Conservation (phyloP, 1,140 invertebrate genomes). For the Augochlora pura region DNA sequence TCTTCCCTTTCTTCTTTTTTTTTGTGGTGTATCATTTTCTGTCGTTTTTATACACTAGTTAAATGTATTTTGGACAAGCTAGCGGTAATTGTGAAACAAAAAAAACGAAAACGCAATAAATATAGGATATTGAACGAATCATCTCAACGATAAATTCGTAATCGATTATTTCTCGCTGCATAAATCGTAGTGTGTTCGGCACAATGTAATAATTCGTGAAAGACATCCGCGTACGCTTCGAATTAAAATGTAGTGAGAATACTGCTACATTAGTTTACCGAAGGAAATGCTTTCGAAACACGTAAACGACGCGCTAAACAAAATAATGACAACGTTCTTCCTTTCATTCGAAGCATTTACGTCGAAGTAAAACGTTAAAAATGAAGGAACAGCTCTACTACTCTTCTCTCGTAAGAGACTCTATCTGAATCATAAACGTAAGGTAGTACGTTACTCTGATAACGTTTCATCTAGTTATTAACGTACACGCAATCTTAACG, state of each 20-base stretch:
- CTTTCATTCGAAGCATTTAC: constrained; percentile 7
- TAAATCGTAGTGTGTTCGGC: constrained; percentile 25
- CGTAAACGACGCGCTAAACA: constrained; percentile 21
- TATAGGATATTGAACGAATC: constrained; percentile 42
- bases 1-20: no score
- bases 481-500: constrained; percentile 46
- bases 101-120: constrained; percentile 52
- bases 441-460: neutral
- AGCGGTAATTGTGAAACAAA: constrained; percentile 14
- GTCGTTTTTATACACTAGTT: constrained; percentile 50
- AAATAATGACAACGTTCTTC: neutral
- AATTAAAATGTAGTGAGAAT: constrained; percentile 27
- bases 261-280: constrained; percentile 21
- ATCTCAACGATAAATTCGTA: constrained; percentile 21
- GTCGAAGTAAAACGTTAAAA: constrained; percentile 11
- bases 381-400: neutral
- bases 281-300: constrained; percentile 20
- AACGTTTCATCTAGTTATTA: constrained; percentile 33
- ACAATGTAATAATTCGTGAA: constrained; percentile 39
- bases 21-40: no score
- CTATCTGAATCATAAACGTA: constrained; percentile 24
- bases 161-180: neutral
- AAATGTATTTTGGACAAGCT: constrained; percentile 46
- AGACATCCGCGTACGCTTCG: constrained; percentile 12
- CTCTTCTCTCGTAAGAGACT: constrained; percentile 15